phyloP scores from a whole-genome alignment of 2,113 vertebrate genomes.

The Vombatus ursinus region DNA sequence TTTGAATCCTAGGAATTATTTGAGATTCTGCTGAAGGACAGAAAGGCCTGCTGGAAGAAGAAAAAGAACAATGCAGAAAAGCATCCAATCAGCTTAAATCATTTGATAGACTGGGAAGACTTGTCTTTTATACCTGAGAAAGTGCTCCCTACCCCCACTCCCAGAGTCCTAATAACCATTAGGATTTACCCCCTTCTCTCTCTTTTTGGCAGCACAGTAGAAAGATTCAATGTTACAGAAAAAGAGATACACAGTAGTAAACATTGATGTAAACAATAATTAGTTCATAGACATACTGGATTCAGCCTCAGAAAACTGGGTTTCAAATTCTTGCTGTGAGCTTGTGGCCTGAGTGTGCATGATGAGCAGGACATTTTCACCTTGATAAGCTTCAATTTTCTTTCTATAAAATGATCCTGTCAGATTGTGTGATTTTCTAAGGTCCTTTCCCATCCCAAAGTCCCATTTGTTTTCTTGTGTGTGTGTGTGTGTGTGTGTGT shows the following conservation, averaged over 20 bases:
- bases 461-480: not conserved
- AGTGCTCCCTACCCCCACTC: slow-evolving; percentile 31
- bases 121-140: slow-evolving; percentile 48
- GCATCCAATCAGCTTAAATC: slow-evolving; percentile 33
- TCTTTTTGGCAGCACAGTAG: slow-evolving; percentile 6
- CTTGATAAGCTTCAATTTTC: not conserved
- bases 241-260: slow-evolving; percentile 19
- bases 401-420: not conserved
- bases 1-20: not conserved
- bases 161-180: not conserved
- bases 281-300: not conserved
- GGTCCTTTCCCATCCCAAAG: not conserved
- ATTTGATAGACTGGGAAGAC: slow-evolving; percentile 53
- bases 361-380: not conserved
- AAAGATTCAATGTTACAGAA: slow-evolving; percentile 48
- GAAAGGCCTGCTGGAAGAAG: not conserved
- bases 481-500: not conserved
- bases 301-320: not conserved
- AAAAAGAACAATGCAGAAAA: slow-evolving; percentile 47
- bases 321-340: not conserved
- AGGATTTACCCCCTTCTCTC: slow-evolving; percentile 41
- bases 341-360: not conserved
- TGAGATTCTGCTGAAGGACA: slow-evolving; percentile 50
- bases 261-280: slow-evolving; percentile 24
- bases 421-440: not conserved